phyloP scores from a whole-genome alignment of 1,140 invertebrate genomes.

The Diabrotica virgifera region DNA sequence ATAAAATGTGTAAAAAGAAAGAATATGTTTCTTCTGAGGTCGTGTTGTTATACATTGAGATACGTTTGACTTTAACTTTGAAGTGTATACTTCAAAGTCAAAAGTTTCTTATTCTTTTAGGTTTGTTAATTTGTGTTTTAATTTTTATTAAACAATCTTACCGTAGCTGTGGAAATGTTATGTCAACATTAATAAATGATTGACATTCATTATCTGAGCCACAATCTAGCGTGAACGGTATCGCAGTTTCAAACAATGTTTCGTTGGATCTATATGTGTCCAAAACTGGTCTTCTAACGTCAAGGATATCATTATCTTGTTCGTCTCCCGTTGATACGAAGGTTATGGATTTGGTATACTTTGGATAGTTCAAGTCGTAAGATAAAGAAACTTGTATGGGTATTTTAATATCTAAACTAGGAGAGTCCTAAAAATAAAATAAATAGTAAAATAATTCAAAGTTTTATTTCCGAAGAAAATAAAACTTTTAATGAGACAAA shows the following conservation, averaged over 20 bases:
- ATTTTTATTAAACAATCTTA: not conserved
- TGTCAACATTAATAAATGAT: slow-evolving; percentile 3
- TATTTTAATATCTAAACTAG: not conserved
- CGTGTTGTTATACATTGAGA: no score
- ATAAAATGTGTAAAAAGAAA: no score
- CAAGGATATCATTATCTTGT: not conserved
- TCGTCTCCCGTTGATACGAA: not conserved
- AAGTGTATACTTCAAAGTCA: no score
- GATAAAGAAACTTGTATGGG: slow-evolving; percentile 6
- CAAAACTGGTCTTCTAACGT: not conserved
- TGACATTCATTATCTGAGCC: slow-evolving; percentile 8
- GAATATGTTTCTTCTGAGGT: no score
- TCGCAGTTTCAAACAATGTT: not conserved
- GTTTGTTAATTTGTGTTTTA: not conserved
- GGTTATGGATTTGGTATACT: not conserved
- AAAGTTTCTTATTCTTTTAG: no score
- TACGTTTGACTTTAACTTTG: no score
- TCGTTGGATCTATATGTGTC: not conserved
- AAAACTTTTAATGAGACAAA: no score
- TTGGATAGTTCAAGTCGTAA: not conserved
- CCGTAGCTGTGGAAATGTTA: slow-evolving; percentile 3
- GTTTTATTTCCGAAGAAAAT: no score
- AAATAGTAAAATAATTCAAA: not conserved
- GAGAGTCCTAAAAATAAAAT: not conserved
- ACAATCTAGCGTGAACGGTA: slow-evolving; percentile 11